Percentiles rank a stretch among this genome's conserved stretches.
Evolutionary conservation across 1,140 invertebrate species (phyloP).

Genomic region (Musca vetustissima): DNA sequence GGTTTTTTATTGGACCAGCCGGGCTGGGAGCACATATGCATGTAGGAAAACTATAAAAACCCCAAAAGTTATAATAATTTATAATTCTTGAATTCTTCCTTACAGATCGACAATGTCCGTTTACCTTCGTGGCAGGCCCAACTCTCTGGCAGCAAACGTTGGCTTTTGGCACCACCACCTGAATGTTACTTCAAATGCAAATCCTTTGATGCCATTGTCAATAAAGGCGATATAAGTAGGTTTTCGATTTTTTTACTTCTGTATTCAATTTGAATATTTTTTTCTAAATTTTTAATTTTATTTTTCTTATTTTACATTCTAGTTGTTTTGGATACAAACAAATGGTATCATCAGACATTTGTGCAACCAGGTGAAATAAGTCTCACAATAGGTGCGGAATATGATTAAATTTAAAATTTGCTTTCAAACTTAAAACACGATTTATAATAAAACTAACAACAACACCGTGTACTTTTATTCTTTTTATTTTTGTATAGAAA

Average conservation of each 20-base stretch:
- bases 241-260: neutral
- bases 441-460: too few species aligned
- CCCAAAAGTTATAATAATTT: neutral
- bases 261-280: too few species aligned
- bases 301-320: slow-evolving; percentile 11
- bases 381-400: slow-evolving; percentile 94
- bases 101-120: slow-evolving; percentile 85
- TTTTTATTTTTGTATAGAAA: too few species aligned
- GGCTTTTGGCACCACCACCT: slow-evolving; percentile 83
- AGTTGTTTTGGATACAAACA: slow-evolving; percentile 91
- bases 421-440: neutral
- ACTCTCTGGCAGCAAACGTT: slow-evolving; percentile 79
- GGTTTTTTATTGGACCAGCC: slow-evolving; percentile 95
- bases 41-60: slow-evolving; percentile 57
- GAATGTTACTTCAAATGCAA: slow-evolving; percentile 82
- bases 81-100: slow-evolving; percentile 28
- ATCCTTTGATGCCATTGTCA: slow-evolving; percentile 69
- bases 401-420: slow-evolving; percentile 65
- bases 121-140: slow-evolving; percentile 95
- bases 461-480: too few species aligned
- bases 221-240: slow-evolving; percentile 88
- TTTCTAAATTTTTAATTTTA: too few species aligned
- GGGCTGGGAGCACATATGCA: slow-evolving; percentile 94
- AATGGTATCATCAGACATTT: slow-evolving; percentile 91
- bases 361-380: slow-evolving; percentile 86